These are phyloP conservation scores for Atrichornis clamosus DNA, from an alignment of 2,113 vertebrate genomes.

Conservation along the genomic window DNA sequence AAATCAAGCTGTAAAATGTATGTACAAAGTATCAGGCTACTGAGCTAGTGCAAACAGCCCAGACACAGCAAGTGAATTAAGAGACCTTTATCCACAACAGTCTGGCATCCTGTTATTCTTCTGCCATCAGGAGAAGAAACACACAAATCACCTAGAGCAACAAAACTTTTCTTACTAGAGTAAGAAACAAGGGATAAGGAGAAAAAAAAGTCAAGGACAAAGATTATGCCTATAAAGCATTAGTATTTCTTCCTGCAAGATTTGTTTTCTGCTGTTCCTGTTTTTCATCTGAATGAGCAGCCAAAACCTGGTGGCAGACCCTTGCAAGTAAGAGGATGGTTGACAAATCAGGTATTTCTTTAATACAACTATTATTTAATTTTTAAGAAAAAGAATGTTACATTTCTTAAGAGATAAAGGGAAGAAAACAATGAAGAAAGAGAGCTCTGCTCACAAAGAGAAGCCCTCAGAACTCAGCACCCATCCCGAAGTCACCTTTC, in stretches of 20 bases:
- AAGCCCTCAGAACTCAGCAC: background rate
- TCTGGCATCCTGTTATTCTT: background rate
- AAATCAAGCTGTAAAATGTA: background rate
- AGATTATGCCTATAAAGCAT: background rate
- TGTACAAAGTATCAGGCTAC: background rate
- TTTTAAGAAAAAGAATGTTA: background rate
- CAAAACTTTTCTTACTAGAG: background rate
- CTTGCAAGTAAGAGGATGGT: background rate
- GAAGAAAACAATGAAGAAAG: background rate
- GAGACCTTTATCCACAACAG: background rate
- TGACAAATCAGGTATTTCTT: background rate
- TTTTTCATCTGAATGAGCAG: background rate
- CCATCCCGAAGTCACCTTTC: background rate
- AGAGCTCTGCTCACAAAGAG: background rate
- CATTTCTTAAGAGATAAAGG: fast-evolving
- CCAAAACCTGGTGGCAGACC: background rate
- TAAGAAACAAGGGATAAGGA: background rate
- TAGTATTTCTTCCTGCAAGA: background rate
- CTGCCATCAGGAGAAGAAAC: background rate
- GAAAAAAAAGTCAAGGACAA: background rate
- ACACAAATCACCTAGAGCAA: background rate
- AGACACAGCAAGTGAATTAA: background rate
- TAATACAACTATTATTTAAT: background rate
- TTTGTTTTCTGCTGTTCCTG: background rate
- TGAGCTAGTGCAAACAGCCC: background rate